Evolutionary conservation across 2,888 invertebrate genomes (phyloP).

Genomic region (Eugnorisma glareosa): DNA sequence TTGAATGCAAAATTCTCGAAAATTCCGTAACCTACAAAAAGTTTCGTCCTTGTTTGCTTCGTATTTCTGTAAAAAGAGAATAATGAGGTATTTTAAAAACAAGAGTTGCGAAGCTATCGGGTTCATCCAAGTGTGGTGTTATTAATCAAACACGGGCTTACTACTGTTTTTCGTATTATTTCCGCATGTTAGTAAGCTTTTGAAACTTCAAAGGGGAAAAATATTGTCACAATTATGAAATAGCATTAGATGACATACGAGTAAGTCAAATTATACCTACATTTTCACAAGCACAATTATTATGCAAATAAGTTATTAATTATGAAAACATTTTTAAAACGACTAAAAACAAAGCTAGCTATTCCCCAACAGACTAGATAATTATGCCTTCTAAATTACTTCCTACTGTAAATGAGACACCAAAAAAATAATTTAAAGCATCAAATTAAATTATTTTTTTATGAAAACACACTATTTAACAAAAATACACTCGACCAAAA

Average conservation of each 20-base stretch:
- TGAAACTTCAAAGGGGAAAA: not conserved
- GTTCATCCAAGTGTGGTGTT: slow-evolving; percentile 65
- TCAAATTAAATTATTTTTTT: not conserved
- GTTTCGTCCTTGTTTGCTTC: not conserved
- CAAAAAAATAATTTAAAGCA: not conserved
- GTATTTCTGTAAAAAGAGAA: slow-evolving; percentile 24
- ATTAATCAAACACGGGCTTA: slow-evolving; percentile 49
- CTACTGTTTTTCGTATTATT: slow-evolving; percentile 21
- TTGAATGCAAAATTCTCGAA: not conserved
- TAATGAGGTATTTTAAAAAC: slow-evolving; percentile 31
- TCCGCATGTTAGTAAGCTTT: not conserved
- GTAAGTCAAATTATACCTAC: not conserved
- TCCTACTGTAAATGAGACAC: not conserved
- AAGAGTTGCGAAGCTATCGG: slow-evolving; percentile 28
- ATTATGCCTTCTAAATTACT: not conserved
- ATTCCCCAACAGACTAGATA: not conserved
- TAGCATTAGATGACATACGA: not conserved
- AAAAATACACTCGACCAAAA: slow-evolving; percentile 15
- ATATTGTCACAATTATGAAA: not conserved
- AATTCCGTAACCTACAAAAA: not conserved
- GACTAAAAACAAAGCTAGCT: not conserved
- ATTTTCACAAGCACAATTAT: too few relatives aligned
- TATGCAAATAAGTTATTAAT: too few relatives aligned
- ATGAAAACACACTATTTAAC: not conserved
- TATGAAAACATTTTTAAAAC: not conserved